phyloP scores from a whole-genome alignment of 2,113 vertebrate species.

The Egretta garzetta region DNA sequence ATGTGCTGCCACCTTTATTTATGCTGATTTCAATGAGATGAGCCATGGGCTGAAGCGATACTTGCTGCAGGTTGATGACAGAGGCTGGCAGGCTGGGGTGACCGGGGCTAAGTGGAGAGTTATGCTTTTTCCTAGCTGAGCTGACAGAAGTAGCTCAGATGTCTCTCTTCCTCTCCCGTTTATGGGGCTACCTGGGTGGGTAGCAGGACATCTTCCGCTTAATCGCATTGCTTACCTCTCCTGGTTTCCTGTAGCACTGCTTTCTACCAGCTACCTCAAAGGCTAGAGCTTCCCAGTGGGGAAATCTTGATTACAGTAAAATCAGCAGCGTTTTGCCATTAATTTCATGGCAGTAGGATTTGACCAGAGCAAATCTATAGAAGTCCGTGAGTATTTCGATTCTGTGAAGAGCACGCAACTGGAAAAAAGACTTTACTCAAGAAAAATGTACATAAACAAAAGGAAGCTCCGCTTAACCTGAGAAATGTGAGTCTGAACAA shows the following conservation, averaged over 20 bases:
- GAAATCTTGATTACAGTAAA: not conserved
- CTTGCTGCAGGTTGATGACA: not conserved
- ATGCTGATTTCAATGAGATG: not conserved
- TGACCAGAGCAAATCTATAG: not conserved
- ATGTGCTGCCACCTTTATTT: not conserved
- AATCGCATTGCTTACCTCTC: not conserved
- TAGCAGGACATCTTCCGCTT: not conserved
- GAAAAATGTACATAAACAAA: not conserved
- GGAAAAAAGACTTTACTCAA: not conserved
- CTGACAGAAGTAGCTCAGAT: not conserved
- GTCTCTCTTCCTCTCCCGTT: not conserved
- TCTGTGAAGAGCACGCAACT: not conserved
- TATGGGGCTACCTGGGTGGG: not conserved
- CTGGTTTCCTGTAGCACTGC: not conserved
- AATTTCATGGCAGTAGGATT: not conserved
- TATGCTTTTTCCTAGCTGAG: not conserved
- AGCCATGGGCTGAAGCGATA: not conserved
- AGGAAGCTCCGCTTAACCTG: not conserved
- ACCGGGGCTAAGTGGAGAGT: not conserved
- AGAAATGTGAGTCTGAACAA: not conserved
- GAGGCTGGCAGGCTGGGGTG: fast-evolving
- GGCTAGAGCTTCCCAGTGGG: not conserved
- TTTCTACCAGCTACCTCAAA: not conserved
- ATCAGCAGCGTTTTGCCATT: not conserved
- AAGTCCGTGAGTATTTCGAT: not conserved